Evolutionary conservation across 2,113 vertebrate species (phyloP).

Genomic region (Campylomormyrus tamandua): DNA sequence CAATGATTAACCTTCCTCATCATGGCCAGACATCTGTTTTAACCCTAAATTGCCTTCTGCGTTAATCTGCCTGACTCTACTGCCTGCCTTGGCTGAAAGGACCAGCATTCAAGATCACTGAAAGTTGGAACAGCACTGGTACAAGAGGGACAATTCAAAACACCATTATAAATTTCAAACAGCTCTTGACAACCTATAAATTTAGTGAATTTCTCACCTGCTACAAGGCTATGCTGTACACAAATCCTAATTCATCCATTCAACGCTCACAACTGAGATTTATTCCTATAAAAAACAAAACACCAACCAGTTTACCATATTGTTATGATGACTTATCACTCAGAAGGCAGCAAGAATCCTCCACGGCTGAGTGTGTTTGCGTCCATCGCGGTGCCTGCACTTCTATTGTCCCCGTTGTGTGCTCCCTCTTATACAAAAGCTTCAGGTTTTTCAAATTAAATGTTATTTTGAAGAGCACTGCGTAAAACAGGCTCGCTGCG

Average conservation of each 20-base stretch:
- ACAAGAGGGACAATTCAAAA: neutral
- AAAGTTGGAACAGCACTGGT: neutral
- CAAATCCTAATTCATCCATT: neutral
- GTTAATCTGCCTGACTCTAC: neutral
- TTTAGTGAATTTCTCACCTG: neutral
- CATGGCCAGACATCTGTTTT: neutral
- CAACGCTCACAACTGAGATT: neutral
- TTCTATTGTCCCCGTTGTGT: neutral
- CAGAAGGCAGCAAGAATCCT: neutral
- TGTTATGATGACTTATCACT: neutral
- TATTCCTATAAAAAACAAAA: neutral
- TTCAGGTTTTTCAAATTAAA: constrained; percentile 11
- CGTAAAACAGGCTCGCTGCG: neutral
- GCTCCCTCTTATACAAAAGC: neutral
- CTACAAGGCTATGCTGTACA: neutral
- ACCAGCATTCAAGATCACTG: neutral
- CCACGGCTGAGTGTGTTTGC: neutral
- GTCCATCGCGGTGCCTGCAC: neutral
- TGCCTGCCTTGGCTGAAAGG: neutral
- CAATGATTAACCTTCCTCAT: neutral
- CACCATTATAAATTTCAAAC: neutral
- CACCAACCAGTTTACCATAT: neutral
- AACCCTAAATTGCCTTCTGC: neutral
- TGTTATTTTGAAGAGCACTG: neutral
- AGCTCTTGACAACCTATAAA: neutral